Evolutionary conservation across 2,888 invertebrate species (phyloP), one percentile per base, ranked within the genome.

Genomic region (Gisinianus flammeolus): DNA sequence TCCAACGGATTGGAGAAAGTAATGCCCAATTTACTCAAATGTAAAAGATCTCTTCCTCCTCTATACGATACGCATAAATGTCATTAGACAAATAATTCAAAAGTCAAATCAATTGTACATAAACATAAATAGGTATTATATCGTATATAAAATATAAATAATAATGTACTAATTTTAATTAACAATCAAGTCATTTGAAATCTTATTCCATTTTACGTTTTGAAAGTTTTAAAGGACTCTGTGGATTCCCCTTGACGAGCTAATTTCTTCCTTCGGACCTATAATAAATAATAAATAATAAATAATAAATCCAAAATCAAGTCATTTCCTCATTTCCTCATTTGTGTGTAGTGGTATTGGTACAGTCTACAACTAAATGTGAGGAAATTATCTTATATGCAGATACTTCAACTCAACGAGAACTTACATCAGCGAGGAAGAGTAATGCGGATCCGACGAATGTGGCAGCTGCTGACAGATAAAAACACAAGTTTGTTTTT

Each of bases 401-500:
- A n/a, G n/a, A n/a, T n/a, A n/a, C n/a, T n/a, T n/a, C n/a, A n/a
- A n/a, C n/a, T n/a, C n/a, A n/a, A n/a, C n/a, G n/a, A 44, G 19
- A 16, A 44, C 26, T 24, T 12, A 81, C 78, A 67, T 78, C 77
- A 52, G 78, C 75, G 30, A 80, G 68, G 66, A 81, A 79, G 44
- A 81, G 70, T 8, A 80, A 44, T 30, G 77, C 31, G 56, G 79
- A 72, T 16, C 82, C 81, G 16, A 79, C 30, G 62, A 83, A 79
- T 22, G 81, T 78, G 22, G 79, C 35, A n/a, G 62, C 68, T 76
- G 71, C 54, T 58, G 71, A 52, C 22, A 52, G 19, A 31, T 62
- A 76, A 76, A 73, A 68, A 22, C 28, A 64, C 0, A 75, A 31
- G 28, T 66, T 54, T 44, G 10, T 44, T 52, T 28, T 75, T 12